Evolutionary conservation across 2,797 vertebrate genomes (phyloP).

Genomic region (Xyrichtys novacula): DNA sequence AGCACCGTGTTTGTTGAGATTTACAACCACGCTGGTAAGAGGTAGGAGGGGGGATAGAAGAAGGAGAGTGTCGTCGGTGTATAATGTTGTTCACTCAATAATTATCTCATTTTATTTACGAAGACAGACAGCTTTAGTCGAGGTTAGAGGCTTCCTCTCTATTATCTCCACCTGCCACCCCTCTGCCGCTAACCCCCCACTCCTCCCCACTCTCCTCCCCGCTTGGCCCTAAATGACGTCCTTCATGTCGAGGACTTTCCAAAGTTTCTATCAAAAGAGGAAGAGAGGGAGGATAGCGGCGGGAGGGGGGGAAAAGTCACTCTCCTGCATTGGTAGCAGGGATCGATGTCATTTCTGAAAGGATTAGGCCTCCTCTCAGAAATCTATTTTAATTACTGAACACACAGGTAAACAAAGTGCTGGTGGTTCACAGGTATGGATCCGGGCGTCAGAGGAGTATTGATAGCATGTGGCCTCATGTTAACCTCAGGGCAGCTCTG

Average conservation of each 20-base stretch:
- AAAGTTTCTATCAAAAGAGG: constrained; percentile 66
- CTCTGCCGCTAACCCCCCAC: constrained; percentile 5
- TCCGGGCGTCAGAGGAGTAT: constrained; percentile 69
- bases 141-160: constrained; percentile 81
- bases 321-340: constrained; percentile 38
- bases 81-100: constrained; percentile 83
- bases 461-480: constrained; percentile 69
- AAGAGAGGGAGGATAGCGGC: background rate
- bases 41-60: constrained; percentile 47
- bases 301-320: constrained; percentile 42
- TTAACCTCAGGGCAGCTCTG: constrained; percentile 64
- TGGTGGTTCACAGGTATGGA: constrained; percentile 71
- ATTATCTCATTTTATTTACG: constrained; percentile 88
- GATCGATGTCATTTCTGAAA: constrained; percentile 82
- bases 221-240: constrained; percentile 66
- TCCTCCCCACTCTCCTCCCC: background rate
- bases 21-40: constrained; percentile 76
- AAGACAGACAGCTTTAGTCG: constrained; percentile 80
- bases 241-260: constrained; percentile 77
- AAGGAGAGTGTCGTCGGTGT: constrained; percentile 71
- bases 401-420: constrained; percentile 82
- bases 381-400: constrained; percentile 85
- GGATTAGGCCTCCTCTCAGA: constrained; percentile 76
- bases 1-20: constrained; percentile 83
- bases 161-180: constrained; percentile 74